These are phyloP conservation scores for Noctuana brunneofusca DNA, from an alignment of 2,888 invertebrate genomes.

Conservation along the genomic window DNA sequence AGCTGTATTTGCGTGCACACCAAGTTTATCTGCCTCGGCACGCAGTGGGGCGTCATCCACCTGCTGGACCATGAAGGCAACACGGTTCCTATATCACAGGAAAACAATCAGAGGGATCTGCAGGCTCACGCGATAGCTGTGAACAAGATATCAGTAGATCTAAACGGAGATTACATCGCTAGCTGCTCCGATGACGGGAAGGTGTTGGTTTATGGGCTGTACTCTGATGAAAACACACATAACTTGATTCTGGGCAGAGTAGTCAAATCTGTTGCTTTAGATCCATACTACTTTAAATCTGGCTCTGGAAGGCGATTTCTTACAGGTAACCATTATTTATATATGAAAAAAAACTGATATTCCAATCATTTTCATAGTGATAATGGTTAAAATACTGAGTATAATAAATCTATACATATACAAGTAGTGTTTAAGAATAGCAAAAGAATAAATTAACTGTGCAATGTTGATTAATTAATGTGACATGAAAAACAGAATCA, in stretches of 20 bases:
- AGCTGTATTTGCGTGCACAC: conserved; percentile 97
- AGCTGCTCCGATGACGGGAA: conserved; percentile 96
- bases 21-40: conserved; percentile 97
- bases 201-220: conserved; percentile 93
- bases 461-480: too few species aligned
- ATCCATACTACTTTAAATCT: conserved; percentile 90
- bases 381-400: too few species aligned
- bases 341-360: background rate
- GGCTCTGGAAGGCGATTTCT: conserved; percentile 92
- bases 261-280: conserved; percentile 93
- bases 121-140: conserved; percentile 94
- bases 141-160: conserved; percentile 96
- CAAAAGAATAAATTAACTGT: too few species aligned
- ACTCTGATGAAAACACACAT: conserved; percentile 91
- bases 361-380: too few species aligned
- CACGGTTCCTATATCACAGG: conserved; percentile 80
- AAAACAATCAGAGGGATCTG: conserved; percentile 86
- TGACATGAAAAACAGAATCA: too few species aligned
- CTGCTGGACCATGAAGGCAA: conserved; percentile 97
- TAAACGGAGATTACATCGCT: conserved; percentile 96
- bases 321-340: conserved; percentile 70
- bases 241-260: conserved; percentile 89
- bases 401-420: too few species aligned
- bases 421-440: too few species aligned
- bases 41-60: conserved; percentile 95